Evolutionary conservation across 2,113 vertebrate genomes (phyloP).

Genomic region (Cathartes aura): DNA sequence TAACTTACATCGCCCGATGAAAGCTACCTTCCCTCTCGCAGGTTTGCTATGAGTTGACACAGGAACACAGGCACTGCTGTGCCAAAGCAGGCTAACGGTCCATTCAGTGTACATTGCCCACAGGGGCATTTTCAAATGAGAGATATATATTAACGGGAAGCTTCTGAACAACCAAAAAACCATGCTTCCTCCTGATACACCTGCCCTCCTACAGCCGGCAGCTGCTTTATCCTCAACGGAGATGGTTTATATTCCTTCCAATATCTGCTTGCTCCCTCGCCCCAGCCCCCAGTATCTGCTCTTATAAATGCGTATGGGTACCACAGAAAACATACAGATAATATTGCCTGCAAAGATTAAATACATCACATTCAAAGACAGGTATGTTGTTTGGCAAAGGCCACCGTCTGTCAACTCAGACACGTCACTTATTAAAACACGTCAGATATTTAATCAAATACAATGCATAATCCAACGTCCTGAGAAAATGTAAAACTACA

Average conservation of each 20-base stretch:
- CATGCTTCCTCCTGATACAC: accelerated
- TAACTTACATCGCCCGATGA: not conserved
- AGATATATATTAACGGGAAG: not conserved
- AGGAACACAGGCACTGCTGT: not conserved
- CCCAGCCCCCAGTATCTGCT: not conserved
- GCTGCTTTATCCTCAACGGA: not conserved
- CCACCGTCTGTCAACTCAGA: constrained; percentile 5
- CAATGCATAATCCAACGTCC: not conserved
- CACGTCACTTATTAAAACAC: not conserved
- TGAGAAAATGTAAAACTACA: not conserved
- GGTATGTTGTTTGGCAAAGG: not conserved
- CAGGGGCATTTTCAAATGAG: not conserved
- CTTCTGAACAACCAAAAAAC: not conserved
- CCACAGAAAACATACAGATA: not conserved
- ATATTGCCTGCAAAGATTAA: not conserved
- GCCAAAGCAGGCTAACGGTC: not conserved
- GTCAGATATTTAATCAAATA: not conserved
- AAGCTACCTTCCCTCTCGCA: not conserved
- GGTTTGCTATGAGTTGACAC: not conserved
- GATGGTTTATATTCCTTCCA: not conserved
- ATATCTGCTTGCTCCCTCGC: not conserved
- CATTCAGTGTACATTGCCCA: not conserved
- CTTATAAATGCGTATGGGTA: not conserved
- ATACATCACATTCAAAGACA: not conserved
- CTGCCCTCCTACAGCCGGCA: not conserved